phyloP scores from a whole-genome alignment of 2,888 invertebrate genomes.

The Pyrgus malvae region DNA sequence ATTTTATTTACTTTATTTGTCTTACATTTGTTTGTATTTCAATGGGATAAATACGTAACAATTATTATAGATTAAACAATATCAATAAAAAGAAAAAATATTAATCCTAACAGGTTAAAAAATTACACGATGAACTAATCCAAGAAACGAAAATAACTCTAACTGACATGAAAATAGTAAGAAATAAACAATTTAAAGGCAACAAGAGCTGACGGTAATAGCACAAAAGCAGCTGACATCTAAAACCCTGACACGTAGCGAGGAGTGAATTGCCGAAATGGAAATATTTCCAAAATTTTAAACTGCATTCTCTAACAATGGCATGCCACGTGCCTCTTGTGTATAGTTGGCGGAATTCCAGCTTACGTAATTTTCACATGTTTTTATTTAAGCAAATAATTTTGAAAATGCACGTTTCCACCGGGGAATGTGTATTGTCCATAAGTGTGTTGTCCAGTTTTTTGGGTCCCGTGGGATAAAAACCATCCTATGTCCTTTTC shows the following conservation, averaged over 20 bases:
- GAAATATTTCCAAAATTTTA: slow-evolving; percentile 27
- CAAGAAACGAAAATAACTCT: too few species aligned
- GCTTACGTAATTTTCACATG: slow-evolving; percentile 11
- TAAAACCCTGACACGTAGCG: slow-evolving; percentile 23
- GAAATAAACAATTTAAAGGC: slow-evolving; percentile 1
- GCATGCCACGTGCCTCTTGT: slow-evolving; percentile 24
- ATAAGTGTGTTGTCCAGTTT: too few species aligned
- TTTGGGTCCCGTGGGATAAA: too few species aligned
- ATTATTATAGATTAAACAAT: too few species aligned
- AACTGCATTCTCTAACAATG: slow-evolving; percentile 25
- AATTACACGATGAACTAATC: background rate
- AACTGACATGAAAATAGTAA: background rate
- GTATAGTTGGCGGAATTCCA: slow-evolving; percentile 19
- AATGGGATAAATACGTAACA: too few species aligned
- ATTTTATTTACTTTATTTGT: too few species aligned
- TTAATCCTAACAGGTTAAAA: too few species aligned
- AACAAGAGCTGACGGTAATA: slow-evolving; percentile 13
- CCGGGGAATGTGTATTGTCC: too few species aligned
- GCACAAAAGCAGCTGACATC: slow-evolving; percentile 23
- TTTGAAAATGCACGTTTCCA: background rate
- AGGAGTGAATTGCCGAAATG: slow-evolving; percentile 24
- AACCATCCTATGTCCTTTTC: too few species aligned
- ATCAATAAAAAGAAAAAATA: too few species aligned
- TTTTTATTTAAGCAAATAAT: background rate
- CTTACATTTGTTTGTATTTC: too few species aligned